Conservation (phyloP, 1,140 invertebrate species). For the Pomacea maculata region DNA sequence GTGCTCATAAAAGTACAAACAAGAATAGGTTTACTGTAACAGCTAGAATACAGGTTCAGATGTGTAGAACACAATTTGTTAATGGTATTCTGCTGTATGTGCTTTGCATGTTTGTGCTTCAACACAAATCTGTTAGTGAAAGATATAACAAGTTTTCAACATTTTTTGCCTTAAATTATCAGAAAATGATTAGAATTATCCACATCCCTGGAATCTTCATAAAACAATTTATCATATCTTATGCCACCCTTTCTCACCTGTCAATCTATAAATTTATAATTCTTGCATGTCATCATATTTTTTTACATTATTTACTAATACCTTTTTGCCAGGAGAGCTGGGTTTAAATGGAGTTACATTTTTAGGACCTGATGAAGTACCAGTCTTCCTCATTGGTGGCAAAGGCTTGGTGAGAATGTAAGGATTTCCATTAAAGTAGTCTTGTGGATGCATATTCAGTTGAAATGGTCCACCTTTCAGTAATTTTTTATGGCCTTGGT, state of each 20-base stretch:
- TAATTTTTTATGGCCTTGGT: slow-evolving; percentile 49
- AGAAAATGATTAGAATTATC: background rate
- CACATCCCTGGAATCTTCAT: background rate
- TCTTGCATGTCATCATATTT: background rate
- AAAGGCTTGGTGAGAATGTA: slow-evolving; percentile 53
- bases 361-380: slow-evolving; percentile 33
- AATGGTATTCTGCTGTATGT: no score
- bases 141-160: no score
- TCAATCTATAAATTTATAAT: background rate
- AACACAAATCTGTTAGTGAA: no score
- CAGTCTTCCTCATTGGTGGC: slow-evolving; percentile 44
- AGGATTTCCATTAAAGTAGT: slow-evolving; percentile 63
- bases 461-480: slow-evolving; percentile 61
- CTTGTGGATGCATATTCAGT: slow-evolving; percentile 60
- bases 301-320: slow-evolving; percentile 26
- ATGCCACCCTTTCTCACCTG: background rate
- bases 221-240: background rate
- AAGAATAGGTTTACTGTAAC: no score
- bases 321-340: slow-evolving; percentile 61
- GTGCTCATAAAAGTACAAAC: no score
- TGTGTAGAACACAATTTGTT: no score
- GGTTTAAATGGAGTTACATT: slow-evolving; percentile 62
- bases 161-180: no score
- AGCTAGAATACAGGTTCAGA: no score
- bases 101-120: no score